These are phyloP conservation scores for Neoarius graeffei DNA, from an alignment of 2,113 vertebrate species.

Conservation along the genomic window DNA sequence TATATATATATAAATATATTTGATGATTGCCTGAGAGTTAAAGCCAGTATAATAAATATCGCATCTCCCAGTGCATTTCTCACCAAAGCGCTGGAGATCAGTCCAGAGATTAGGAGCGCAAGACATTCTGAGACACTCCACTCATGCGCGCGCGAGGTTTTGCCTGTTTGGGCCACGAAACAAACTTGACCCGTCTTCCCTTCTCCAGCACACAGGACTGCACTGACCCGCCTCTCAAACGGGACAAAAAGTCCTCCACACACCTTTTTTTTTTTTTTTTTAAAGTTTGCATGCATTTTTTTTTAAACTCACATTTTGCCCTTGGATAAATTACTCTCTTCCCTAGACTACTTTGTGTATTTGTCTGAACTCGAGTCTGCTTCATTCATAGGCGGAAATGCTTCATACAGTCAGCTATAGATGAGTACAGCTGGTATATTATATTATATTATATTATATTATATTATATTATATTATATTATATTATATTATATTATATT, in stretches of 20 bases:
- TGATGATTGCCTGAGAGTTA: no score
- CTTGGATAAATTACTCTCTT: no score
- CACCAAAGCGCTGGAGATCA: neutral
- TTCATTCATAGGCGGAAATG: neutral
- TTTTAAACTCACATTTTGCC: neutral
- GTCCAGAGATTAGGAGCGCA: slow-evolving; percentile 21
- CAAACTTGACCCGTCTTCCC: neutral
- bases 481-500: no score
- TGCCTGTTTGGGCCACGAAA: neutral
- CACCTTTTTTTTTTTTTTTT: neutral
- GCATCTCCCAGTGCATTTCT: neutral
- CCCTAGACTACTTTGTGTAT: neutral
- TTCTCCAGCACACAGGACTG: neutral
- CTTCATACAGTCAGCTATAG: neutral
- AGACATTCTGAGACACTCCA: neutral
- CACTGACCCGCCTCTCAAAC: no score
- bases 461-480: no score
- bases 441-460: no score
- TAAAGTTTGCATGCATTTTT: neutral
- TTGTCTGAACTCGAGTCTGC: neutral
- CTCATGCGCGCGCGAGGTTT: slow-evolving; percentile 1
- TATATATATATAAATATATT: no score
- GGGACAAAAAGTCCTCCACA: neutral
- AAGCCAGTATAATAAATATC: slow-evolving; percentile 36
- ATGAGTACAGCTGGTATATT: neutral